Evolutionary conservation across 2,113 vertebrate genomes (phyloP).

Genomic region (Reinhardtius hippoglossoides): DNA sequence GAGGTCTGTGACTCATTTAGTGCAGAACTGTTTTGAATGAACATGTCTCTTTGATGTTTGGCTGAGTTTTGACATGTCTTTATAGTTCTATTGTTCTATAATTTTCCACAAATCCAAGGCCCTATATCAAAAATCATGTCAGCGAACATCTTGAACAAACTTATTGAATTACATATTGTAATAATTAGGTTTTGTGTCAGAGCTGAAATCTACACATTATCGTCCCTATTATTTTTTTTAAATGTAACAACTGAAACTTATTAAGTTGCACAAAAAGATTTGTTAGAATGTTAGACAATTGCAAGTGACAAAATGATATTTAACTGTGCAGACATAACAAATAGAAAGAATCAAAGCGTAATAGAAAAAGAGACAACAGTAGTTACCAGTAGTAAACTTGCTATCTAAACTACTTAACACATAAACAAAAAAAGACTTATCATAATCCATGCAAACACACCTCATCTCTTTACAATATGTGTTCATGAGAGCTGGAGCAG

Average conservation of each 20-base stretch:
- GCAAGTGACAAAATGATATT: not conserved
- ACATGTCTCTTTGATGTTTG: constrained; percentile 57
- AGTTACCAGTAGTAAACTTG: not conserved
- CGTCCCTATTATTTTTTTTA: not conserved
- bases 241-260: not conserved
- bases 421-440: not conserved
- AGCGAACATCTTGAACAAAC: constrained; percentile 46
- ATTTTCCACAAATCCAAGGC: constrained; percentile 45
- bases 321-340: not conserved
- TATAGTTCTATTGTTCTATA: constrained; percentile 49
- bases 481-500: not conserved
- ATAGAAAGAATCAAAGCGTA: not conserved
- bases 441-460: not conserved
- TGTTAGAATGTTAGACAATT: not conserved
- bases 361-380: not conserved
- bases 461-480: not conserved
- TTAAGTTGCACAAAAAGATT: not conserved
- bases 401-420: not conserved
- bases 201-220: constrained; percentile 8
- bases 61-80: constrained; percentile 49
- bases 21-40: constrained; percentile 58
- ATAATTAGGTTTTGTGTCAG: not conserved
- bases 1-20: constrained; percentile 66
- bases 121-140: constrained; percentile 33
- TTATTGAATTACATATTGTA: constrained; percentile 23